Evolutionary conservation across 2,113 vertebrate species (phyloP).

Genomic region (Eclectus roratus): DNA sequence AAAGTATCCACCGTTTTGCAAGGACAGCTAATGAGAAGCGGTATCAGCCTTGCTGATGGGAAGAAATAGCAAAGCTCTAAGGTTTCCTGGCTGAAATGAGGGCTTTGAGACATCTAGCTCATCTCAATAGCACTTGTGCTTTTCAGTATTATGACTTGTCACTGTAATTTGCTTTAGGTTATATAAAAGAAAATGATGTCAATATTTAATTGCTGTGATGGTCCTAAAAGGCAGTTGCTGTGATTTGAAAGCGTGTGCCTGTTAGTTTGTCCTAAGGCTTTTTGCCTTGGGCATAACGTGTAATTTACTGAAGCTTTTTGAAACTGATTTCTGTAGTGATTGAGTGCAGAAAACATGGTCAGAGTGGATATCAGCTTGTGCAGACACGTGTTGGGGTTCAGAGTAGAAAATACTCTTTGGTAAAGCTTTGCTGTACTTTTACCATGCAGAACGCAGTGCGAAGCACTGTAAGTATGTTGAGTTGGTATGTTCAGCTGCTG

Average conservation of each 20-base stretch:
- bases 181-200: not conserved
- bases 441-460: not conserved
- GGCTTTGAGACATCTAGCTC: not conserved
- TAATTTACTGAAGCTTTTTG: not conserved
- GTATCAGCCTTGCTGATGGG: not conserved
- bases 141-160: not conserved
- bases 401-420: not conserved
- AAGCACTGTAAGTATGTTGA: not conserved
- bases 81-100: not conserved
- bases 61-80: not conserved
- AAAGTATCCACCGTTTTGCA: not conserved
- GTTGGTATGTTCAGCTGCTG: not conserved
- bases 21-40: not conserved
- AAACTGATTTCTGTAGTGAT: not conserved
- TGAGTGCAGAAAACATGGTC: not conserved
- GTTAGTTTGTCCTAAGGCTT: not conserved
- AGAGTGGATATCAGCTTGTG: not conserved
- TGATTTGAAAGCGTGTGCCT: not conserved
- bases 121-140: not conserved
- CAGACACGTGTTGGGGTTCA: fast-evolving
- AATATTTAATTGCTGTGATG: not conserved
- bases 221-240: not conserved
- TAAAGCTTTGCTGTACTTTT: not conserved
- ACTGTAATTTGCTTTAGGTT: not conserved
- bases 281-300: not conserved